Evolutionary conservation across 2,797 vertebrate species (phyloP).

Genomic region (Xerus rutilus): DNA sequence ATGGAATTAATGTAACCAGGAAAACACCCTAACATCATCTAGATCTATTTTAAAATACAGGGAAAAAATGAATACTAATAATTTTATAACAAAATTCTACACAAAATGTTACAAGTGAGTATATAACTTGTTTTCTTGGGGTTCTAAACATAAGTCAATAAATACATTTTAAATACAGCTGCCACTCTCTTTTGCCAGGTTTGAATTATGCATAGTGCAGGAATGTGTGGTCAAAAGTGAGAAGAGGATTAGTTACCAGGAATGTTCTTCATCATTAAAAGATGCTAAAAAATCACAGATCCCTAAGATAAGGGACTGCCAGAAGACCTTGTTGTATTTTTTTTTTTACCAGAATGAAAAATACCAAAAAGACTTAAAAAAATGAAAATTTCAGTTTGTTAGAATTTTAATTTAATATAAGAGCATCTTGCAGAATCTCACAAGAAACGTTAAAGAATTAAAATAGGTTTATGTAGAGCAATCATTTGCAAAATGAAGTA

Average conservation of each 20-base stretch:
- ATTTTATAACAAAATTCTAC: background rate
- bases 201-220: background rate
- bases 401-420: constrained; percentile 38
- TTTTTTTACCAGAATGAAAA: background rate
- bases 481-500: constrained; percentile 24
- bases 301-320: background rate
- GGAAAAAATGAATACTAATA: background rate
- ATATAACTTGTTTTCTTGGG: background rate
- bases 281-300: background rate
- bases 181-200: background rate
- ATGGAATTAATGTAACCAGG: constrained; percentile 13
- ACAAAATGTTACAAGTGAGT: background rate
- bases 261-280: background rate
- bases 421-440: background rate
- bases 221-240: background rate
- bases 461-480: background rate
- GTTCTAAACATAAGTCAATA: constrained; percentile 35
- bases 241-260: background rate
- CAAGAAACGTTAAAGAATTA: background rate
- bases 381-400: background rate
- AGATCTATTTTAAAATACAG: constrained; percentile 11
- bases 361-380: background rate
- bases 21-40: constrained; percentile 14
- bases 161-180: background rate
- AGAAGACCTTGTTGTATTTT: background rate